These are phyloP conservation scores for Agrochola macilenta DNA, from an alignment of 2,888 invertebrate species.

Conservation along the genomic window DNA sequence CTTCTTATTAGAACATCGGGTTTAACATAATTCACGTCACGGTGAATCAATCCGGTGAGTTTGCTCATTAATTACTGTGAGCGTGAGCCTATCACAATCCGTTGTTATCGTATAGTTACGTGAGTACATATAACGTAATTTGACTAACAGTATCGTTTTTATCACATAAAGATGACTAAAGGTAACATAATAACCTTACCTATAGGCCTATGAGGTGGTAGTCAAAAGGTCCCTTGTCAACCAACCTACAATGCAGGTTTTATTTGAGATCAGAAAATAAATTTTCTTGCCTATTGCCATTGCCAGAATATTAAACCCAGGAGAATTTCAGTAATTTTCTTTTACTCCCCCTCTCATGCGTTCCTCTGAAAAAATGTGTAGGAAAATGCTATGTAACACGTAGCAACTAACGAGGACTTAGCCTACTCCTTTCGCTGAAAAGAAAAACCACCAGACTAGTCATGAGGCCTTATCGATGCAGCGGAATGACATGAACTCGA, in stretches of 20 bases:
- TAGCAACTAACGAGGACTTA: not conserved
- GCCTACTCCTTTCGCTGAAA: not conserved
- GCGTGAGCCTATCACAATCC: slow-evolving; percentile 3
- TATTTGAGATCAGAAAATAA: too few species aligned
- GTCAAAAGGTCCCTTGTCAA: too few species aligned
- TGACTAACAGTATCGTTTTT: not conserved
- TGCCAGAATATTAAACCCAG: not conserved
- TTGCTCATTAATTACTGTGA: slow-evolving; percentile 13
- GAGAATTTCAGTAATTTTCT: not conserved
- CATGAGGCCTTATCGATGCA: not conserved
- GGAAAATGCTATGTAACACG: not conserved
- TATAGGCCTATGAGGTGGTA: too few species aligned
- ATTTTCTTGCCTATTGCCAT: not conserved
- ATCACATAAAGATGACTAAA: not conserved
- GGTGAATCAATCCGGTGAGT: slow-evolving; percentile 30
- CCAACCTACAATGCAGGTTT: not conserved
- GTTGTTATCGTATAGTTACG: not conserved
- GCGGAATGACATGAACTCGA: not conserved
- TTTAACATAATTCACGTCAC: slow-evolving; percentile 25
- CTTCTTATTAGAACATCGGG: slow-evolving; percentile 3
- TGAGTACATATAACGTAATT: not conserved
- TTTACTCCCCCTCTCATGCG: not conserved
- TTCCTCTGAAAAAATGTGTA: not conserved
- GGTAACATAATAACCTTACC: too few species aligned
- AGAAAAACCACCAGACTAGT: not conserved